These are phyloP conservation scores for Euphonia xanthogaster DNA, from an alignment of 2,797 vertebrate genomes.

Conservation along the genomic window DNA sequence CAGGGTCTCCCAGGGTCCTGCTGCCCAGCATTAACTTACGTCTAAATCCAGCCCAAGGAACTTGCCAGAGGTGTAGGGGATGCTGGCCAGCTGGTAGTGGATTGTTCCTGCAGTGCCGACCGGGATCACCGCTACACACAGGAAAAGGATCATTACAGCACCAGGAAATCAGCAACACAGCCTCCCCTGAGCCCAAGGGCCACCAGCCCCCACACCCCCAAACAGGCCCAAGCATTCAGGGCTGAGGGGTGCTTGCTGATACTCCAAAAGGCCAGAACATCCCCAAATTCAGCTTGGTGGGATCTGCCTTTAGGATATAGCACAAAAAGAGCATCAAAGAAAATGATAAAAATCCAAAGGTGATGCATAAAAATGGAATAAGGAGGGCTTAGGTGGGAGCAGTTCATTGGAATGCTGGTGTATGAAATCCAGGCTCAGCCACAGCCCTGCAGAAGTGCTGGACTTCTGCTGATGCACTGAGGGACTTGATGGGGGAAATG, in stretches of 20 bases:
- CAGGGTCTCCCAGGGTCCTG: too few relatives aligned
- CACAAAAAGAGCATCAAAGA: background rate
- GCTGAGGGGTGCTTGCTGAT: accelerated
- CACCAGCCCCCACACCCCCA: background rate
- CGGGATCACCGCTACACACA: background rate
- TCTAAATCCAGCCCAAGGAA: background rate
- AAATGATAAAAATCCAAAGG: accelerated
- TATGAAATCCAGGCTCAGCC: background rate
- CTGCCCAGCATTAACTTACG: background rate
- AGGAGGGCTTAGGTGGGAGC: background rate
- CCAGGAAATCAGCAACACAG: background rate
- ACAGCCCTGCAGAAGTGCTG: background rate
- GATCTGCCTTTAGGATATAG: background rate
- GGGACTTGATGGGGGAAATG: accelerated
- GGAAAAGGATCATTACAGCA: accelerated
- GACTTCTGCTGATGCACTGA: background rate
- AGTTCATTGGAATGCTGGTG: accelerated
- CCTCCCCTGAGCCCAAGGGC: background rate
- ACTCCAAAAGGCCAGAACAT: background rate
- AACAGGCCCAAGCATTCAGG: accelerated
- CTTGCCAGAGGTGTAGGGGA: background rate
- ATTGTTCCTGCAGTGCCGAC: background rate
- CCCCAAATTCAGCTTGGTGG: background rate
- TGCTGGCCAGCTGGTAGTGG: conserved; percentile 4
- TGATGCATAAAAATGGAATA: accelerated